Conservation (phyloP, 2,797 vertebrate genomes). For the Cephalopachus bancanus region DNA sequence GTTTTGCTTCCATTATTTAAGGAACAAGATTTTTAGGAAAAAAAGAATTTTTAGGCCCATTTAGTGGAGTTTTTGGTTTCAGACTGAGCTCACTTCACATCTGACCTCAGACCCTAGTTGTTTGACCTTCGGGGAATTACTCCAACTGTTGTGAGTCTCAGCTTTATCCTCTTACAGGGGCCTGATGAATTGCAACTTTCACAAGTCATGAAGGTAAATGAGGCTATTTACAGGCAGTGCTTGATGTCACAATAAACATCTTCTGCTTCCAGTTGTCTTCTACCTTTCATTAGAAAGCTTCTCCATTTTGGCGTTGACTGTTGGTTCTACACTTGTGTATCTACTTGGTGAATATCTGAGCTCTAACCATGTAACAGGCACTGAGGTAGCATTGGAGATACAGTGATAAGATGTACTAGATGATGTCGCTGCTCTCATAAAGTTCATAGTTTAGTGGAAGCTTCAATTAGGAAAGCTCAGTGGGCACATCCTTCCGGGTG, state of each 20-base stretch:
- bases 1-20: neutral
- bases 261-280: neutral
- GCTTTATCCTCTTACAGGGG: neutral
- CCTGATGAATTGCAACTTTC: neutral
- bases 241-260: neutral
- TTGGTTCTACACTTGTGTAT: neutral
- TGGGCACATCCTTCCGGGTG: neutral
- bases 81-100: constrained; percentile 10
- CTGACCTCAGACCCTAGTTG: neutral
- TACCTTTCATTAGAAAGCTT: neutral
- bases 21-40: neutral
- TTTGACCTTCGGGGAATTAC: neutral
- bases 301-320: neutral
- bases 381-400: neutral
- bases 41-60: neutral
- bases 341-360: neutral
- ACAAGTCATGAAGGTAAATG: neutral
- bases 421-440: neutral
- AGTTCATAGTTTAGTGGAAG: neutral
- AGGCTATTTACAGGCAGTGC: neutral
- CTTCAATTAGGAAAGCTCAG: neutral
- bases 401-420: neutral
- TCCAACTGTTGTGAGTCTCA: neutral
- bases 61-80: neutral
- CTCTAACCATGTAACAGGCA: too few relatives aligned